These are phyloP conservation scores for Epinephelus awoara DNA, from an alignment of 2,797 vertebrate species.

Conservation along the genomic window DNA sequence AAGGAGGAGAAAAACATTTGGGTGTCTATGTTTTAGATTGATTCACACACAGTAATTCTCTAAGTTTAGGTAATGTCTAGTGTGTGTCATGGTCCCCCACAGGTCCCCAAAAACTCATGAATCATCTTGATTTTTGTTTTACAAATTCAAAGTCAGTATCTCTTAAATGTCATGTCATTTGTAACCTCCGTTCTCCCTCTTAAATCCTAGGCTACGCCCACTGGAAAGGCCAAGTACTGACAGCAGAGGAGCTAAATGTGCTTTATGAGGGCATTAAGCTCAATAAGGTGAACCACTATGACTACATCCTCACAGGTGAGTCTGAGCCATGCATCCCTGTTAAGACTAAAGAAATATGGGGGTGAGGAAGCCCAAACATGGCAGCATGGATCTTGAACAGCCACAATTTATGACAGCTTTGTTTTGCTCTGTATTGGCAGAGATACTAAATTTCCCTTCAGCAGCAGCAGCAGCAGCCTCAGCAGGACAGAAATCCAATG, in stretches of 20 bases:
- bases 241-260: constrained; percentile 90
- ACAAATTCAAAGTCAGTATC: not conserved
- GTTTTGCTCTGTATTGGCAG: not conserved
- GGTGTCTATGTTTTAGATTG: not conserved
- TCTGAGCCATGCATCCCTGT: not conserved
- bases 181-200: constrained; percentile 9
- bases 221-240: constrained; percentile 96
- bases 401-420: not conserved
- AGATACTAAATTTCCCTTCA: not conserved
- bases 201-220: constrained; percentile 88
- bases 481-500: not conserved
- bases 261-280: constrained; percentile 93
- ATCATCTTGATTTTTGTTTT: not conserved
- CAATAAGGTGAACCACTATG: constrained; percentile 91
- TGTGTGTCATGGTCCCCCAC: not conserved
- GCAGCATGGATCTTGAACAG: not conserved
- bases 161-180: not conserved
- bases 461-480: not conserved
- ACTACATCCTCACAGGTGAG: constrained; percentile 95
- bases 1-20: constrained; percentile 22
- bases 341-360: not conserved
- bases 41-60: constrained; percentile 7
- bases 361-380: not conserved
- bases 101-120: not conserved
- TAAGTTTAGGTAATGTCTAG: not conserved